Conservation (phyloP, 2,113 vertebrate genomes). For the Anolis sagrei region DNA sequence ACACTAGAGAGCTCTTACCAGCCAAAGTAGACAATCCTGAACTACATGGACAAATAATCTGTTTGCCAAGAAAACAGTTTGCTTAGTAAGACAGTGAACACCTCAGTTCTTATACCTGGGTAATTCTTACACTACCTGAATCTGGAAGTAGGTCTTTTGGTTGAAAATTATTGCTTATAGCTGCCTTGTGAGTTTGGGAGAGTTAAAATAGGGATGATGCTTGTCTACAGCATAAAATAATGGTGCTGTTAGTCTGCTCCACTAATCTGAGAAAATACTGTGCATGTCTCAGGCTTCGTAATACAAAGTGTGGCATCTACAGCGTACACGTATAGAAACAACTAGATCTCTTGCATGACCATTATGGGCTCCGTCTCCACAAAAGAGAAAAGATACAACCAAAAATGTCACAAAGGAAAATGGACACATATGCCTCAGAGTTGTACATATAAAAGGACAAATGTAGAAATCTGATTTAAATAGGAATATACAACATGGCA, state of each 20-base stretch:
- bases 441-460: background rate
- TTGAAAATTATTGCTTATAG: too few species aligned
- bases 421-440: background rate
- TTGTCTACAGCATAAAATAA: background rate
- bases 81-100: too few species aligned
- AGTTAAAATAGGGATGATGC: background rate
- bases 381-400: background rate
- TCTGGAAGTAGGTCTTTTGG: too few species aligned
- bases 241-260: background rate
- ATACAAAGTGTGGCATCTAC: background rate
- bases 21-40: background rate
- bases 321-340: background rate
- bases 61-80: too few species aligned
- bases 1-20: background rate
- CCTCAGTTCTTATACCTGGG: too few species aligned
- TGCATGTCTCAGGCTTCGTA: background rate
- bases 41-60: too few species aligned
- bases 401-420: background rate
- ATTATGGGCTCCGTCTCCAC: too few species aligned
- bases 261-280: background rate
- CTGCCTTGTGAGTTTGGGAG: background rate
- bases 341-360: background rate
- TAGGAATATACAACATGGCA: background rate
- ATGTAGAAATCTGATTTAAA: background rate
- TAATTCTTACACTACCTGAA: too few species aligned